Evolutionary conservation across 2,797 vertebrate species (phyloP).

Genomic region (Acipenser ruthenus): DNA sequence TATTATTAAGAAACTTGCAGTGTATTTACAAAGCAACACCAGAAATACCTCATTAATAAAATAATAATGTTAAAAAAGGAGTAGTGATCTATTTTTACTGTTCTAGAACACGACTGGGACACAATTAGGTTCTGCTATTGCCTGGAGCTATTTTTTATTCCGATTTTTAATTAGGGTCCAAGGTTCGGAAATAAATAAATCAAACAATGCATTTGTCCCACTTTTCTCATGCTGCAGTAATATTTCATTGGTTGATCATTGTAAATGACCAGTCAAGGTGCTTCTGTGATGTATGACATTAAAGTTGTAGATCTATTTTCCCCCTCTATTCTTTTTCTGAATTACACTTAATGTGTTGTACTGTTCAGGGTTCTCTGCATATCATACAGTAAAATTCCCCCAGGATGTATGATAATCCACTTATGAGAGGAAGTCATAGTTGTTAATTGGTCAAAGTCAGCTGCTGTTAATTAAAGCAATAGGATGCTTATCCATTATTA

Average conservation of each 20-base stretch:
- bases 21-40: too few species aligned
- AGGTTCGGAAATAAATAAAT: constrained; percentile 33
- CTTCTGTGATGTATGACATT: constrained; percentile 18
- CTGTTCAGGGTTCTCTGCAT: constrained; percentile 1
- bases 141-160: neutral
- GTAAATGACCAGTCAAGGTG: constrained; percentile 10
- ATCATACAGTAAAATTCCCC: constrained; percentile 19
- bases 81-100: too few species aligned
- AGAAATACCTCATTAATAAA: too few species aligned
- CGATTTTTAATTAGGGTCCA: constrained; percentile 27
- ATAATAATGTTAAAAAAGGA: too few species aligned
- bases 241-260: constrained; percentile 10
- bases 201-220: constrained; percentile 4
- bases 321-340: constrained; percentile 12
- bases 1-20: too few species aligned
- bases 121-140: too few species aligned
- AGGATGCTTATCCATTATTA: constrained; percentile 35
- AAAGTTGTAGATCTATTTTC: constrained; percentile 14
- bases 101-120: too few species aligned
- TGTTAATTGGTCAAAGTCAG: constrained; percentile 42
- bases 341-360: neutral
- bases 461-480: constrained; percentile 32
- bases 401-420: constrained; percentile 36
- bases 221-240: constrained; percentile 5
- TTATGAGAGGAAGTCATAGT: constrained; percentile 34